Percentiles rank a stretch among this genome's conserved stretches.
Evolutionary conservation across 2,113 vertebrate genomes (phyloP).

Genomic region (cattle (Bos taurus)): ARS-UCD2.0 NC_037343.1:80237501-80238000

Average conservation of each 20-base stretch:
- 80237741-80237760: constrained; percentile 83
- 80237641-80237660: not conserved
- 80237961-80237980: not conserved
- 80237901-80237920: constrained; percentile 77
- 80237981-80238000: not conserved
- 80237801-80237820: constrained; percentile 72
- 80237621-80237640: not conserved
- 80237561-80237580: not conserved
- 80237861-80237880: constrained; percentile 83
- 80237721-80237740: constrained; percentile 77
- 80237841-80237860: constrained; percentile 83
- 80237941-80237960: not conserved
- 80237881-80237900: constrained; percentile 79
- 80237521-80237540: not conserved
- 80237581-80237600: not conserved
- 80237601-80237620: not conserved
- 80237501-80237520: not conserved
- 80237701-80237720: constrained; percentile 74
- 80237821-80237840: constrained; percentile 81
- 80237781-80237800: constrained; percentile 72
- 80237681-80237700: not conserved
- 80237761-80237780: constrained; percentile 76
- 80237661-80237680: not conserved
- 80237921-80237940: not conserved
- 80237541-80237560: not conserved